Conservation (phyloP, 1,140 invertebrate genomes). For the Diorhabda carinulata region DNA sequence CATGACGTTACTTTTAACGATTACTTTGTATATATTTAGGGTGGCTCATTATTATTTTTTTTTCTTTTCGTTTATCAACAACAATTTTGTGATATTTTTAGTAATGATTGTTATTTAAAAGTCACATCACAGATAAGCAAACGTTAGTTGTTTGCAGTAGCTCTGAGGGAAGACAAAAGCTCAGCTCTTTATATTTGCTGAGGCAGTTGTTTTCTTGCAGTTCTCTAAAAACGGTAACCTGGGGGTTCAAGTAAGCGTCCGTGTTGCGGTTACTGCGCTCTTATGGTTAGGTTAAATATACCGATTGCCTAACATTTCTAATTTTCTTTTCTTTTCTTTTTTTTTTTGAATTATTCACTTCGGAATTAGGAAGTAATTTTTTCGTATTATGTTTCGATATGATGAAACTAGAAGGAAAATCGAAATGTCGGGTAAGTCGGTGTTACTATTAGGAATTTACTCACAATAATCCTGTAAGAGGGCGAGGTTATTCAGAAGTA, state of each 20-base stretch:
- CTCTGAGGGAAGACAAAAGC: slow-evolving; percentile 34
- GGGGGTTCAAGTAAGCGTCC: slow-evolving; percentile 10
- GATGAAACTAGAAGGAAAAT: neutral
- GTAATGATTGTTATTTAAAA: slow-evolving; percentile 48
- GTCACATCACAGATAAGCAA: slow-evolving; percentile 44
- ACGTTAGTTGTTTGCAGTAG: slow-evolving; percentile 39
- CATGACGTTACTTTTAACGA: slow-evolving; percentile 29
- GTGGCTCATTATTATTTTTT: slow-evolving; percentile 45
- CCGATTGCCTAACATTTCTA: neutral
- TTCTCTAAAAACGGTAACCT: slow-evolving; percentile 34
- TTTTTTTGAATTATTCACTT: neutral
- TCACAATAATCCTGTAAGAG: slow-evolving; percentile 45
- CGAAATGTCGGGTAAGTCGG: slow-evolving; percentile 1
- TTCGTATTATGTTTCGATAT: neutral
- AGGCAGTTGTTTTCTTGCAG: slow-evolving; percentile 34
- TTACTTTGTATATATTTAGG: slow-evolving; percentile 36
- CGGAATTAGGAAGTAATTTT: neutral
- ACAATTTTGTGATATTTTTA: slow-evolving; percentile 51
- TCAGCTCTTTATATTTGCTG: slow-evolving; percentile 12
- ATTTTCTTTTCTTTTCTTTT: neutral
- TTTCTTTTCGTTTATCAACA: slow-evolving; percentile 45
- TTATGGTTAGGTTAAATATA: slow-evolving; percentile 4
- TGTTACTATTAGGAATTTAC: slow-evolving; percentile 37
- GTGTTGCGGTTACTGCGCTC: slow-evolving; percentile 3
- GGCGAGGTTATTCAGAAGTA: slow-evolving; percentile 43